Evolutionary conservation across 2,113 vertebrate genomes (phyloP).

Genomic region (Cephalopholis sonnerati): DNA sequence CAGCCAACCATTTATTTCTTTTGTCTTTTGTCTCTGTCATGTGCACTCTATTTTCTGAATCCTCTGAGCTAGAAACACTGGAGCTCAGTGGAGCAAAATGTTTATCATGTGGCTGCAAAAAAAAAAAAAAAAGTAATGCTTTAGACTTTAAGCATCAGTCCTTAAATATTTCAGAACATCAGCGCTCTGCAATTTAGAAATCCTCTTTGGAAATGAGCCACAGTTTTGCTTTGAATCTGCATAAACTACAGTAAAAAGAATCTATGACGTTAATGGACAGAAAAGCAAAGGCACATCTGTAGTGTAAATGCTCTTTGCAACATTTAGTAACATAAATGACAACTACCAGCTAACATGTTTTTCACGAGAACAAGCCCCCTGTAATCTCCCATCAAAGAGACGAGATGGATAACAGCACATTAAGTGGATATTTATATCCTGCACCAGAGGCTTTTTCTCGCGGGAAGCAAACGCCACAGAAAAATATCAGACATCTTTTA

Average conservation of each 20-base stretch:
- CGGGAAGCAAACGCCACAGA: background rate
- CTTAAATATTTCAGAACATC: background rate
- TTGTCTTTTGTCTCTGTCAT: constrained; percentile 24
- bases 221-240: background rate
- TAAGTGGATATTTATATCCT: background rate
- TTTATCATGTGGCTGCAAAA: background rate
- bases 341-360: constrained; percentile 1
- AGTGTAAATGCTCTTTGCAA: background rate
- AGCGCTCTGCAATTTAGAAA: background rate
- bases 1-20: constrained; percentile 30
- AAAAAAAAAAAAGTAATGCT: too few relatives aligned
- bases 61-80: background rate
- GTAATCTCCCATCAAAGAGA: background rate
- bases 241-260: background rate
- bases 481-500: background rate
- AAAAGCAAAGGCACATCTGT: background rate
- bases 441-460: background rate
- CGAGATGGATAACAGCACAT: background rate
- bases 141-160: background rate
- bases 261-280: background rate
- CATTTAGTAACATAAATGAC: background rate
- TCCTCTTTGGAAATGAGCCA: background rate
- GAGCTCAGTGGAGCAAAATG: background rate
- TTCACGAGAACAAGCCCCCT: background rate
- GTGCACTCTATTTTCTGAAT: constrained; percentile 14